Evolutionary conservation across 2,113 vertebrate species (phyloP).

Genomic region (Cyrtonyx montezumae): DNA sequence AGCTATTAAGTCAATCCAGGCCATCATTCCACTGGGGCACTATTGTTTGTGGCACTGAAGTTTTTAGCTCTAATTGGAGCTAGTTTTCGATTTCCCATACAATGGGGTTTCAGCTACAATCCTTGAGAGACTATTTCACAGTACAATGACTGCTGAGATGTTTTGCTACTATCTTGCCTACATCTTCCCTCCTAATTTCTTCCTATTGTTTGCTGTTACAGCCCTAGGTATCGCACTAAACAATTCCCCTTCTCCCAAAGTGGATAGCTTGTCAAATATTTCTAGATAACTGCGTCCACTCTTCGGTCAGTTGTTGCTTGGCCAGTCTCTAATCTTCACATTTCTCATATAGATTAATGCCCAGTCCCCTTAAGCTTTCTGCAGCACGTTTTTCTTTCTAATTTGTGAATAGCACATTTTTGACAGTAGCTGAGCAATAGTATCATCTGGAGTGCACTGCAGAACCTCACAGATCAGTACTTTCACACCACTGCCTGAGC

Average conservation of each 20-base stretch:
- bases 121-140: slow-evolving; percentile 51
- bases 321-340: not conserved
- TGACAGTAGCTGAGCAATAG: not conserved
- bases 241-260: not conserved
- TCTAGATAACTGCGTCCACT: not conserved
- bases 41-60: slow-evolving; percentile 9
- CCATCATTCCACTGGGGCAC: not conserved
- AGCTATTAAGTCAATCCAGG: not conserved
- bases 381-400: rapidly evolving
- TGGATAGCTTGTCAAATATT: not conserved
- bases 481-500: not conserved
- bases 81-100: slow-evolving; percentile 44
- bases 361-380: not conserved
- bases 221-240: slow-evolving; percentile 3
- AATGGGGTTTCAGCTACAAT: not conserved
- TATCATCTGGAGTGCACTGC: not conserved
- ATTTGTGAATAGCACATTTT: not conserved
- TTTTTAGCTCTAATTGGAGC: slow-evolving; percentile 45
- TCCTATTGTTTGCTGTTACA: slow-evolving; percentile 24
- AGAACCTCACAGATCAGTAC: not conserved
- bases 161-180: slow-evolving; percentile 40
- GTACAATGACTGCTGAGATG: slow-evolving; percentile 12
- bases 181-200: slow-evolving; percentile 51
- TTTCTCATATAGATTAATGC: not conserved
- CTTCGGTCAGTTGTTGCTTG: not conserved